phyloP scores from a whole-genome alignment of 2,113 vertebrate genomes.

The Nerophis ophidion region DNA sequence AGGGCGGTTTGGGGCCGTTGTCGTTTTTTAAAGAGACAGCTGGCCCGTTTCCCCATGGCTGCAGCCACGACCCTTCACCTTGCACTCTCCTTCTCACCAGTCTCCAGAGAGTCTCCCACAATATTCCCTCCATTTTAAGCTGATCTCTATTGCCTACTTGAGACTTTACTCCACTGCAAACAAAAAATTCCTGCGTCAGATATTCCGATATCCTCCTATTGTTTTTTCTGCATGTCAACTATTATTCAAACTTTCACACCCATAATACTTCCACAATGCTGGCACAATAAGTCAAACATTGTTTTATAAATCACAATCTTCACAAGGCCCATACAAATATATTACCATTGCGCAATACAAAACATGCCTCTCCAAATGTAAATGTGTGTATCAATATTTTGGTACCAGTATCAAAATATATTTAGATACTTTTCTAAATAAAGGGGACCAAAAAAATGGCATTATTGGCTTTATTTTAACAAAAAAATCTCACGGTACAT shows the following conservation, averaged over 20 bases:
- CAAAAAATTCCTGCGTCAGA: neutral
- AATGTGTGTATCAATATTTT: no score
- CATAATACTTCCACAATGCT: neutral
- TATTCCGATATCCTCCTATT: neutral
- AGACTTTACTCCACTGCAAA: neutral
- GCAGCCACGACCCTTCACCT: conserved; percentile 62
- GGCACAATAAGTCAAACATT: no score
- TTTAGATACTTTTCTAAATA: no score
- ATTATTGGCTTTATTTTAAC: no score
- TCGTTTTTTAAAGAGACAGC: conserved; percentile 78
- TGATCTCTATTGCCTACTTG: conserved; percentile 17
- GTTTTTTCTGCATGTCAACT: neutral
- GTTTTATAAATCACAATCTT: no score
- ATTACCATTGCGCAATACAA: no score
- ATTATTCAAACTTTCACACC: neutral
- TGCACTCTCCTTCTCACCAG: conserved; percentile 51
- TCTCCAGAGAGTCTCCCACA: conserved; percentile 52
- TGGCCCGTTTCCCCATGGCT: conserved; percentile 57
- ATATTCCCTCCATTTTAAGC: conserved; percentile 62
- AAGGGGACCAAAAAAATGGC: no score
- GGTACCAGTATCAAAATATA: no score
- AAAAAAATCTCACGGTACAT: no score
- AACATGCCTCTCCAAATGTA: no score
- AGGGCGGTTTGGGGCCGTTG: conserved; percentile 62
- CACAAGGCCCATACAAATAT: no score